A percentile compares a stretch with the other conserved stretches of the same genome.
Conservation (phyloP, 2,888 invertebrate species). For the Danaus chrysippus region DNA sequence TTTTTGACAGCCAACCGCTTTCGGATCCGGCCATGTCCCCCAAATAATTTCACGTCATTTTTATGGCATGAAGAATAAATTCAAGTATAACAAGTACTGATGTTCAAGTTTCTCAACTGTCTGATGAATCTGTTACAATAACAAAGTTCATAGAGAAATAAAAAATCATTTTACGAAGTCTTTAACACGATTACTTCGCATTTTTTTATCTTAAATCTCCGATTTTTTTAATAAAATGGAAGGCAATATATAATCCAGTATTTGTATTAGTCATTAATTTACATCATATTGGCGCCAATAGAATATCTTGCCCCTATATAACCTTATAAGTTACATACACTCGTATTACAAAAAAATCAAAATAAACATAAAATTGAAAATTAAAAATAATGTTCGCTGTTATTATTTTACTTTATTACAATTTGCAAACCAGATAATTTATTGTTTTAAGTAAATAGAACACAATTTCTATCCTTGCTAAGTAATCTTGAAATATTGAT, state of each 20-base stretch:
- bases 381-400: neutral
- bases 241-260: no score
- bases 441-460: conserved; percentile 42
- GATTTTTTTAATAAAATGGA: no score
- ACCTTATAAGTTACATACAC: no score
- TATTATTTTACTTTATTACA: neutral
- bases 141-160: neutral
- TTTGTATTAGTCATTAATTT: no score
- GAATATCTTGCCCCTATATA: no score
- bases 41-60: conserved; percentile 50
- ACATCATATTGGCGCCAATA: no score
- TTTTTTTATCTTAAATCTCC: no score
- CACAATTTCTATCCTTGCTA: conserved; percentile 47
- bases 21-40: conserved; percentile 41
- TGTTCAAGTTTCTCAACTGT: conserved; percentile 5
- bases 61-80: conserved; percentile 37
- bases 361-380: no score
- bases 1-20: conserved; percentile 63
- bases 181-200: no score
- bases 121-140: conserved; percentile 2
- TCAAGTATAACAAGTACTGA: conserved; percentile 14
- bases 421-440: conserved; percentile 13
- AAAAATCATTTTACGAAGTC: neutral
- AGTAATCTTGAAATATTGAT: conserved; percentile 75
- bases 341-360: no score